A percentile compares a stretch with the other conserved stretches of the same genome.
phyloP scores from a whole-genome alignment of 2,113 vertebrate genomes.

The Hystrix brachyura region DNA sequence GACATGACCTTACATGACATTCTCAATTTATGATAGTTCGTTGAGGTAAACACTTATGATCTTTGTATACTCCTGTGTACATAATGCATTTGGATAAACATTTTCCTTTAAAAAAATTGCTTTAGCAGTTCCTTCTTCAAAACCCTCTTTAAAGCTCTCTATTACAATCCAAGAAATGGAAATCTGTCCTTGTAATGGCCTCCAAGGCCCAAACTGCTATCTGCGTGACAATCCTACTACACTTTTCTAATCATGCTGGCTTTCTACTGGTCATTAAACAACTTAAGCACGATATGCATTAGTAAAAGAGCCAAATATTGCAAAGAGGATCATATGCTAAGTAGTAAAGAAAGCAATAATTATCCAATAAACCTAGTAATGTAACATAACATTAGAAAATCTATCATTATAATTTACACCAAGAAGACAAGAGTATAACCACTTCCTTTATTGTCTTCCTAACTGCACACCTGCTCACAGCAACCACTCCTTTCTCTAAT shows the following conservation, averaged over 20 bases:
- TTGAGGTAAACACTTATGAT: neutral
- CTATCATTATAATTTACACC: neutral
- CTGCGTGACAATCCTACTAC: neutral
- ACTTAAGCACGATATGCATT: neutral
- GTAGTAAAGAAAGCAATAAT: neutral
- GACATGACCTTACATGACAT: neutral
- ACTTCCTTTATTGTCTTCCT: neutral
- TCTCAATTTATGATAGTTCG: neutral
- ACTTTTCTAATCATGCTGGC: neutral
- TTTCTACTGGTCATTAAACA: neutral
- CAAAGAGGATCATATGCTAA: neutral
- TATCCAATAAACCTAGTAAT: neutral
- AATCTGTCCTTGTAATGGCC: neutral
- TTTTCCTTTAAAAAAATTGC: neutral
- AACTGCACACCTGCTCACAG: neutral
- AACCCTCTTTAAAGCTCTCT: neutral
- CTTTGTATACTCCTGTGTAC: neutral
- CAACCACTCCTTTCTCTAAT: neutral
- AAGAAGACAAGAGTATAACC: neutral
- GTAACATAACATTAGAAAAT: neutral
- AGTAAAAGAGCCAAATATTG: neutral
- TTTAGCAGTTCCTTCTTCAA: neutral
- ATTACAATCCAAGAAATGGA: neutral
- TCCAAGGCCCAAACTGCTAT: neutral
- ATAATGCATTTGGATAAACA: neutral